These are phyloP conservation scores for Coptotermes formosanus DNA, from an alignment of 1,140 invertebrate genomes.

Conservation along the genomic window DNA sequence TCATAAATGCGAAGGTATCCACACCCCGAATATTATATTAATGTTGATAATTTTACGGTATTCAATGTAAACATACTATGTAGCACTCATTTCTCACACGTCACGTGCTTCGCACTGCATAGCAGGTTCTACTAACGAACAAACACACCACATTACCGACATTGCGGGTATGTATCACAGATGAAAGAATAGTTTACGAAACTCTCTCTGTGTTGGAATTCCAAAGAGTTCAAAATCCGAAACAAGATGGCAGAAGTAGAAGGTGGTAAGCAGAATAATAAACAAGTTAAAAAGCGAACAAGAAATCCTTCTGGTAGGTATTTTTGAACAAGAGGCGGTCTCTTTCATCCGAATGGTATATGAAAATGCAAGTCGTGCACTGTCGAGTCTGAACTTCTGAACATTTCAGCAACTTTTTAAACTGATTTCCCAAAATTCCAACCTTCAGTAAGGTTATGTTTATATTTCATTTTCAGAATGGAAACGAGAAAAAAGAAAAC, in stretches of 20 bases:
- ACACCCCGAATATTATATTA: too few relatives aligned
- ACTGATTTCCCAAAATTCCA: neutral
- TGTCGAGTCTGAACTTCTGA: neutral
- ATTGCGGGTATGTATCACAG: too few relatives aligned
- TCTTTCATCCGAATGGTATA: neutral
- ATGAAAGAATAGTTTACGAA: too few relatives aligned
- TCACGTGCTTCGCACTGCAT: too few relatives aligned
- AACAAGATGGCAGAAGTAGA: constrained; percentile 29
- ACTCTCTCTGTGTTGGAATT: neutral
- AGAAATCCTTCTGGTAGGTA: constrained; percentile 30
- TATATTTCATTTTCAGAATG: constrained; percentile 49
- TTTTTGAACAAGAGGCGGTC: neutral
- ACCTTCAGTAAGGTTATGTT: neutral
- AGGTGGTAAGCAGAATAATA: constrained; percentile 25
- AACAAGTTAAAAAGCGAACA: constrained; percentile 25
- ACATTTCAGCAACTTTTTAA: neutral
- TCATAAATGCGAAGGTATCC: too few relatives aligned
- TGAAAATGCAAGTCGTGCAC: neutral
- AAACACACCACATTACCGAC: too few relatives aligned
- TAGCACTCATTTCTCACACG: too few relatives aligned
- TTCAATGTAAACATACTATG: too few relatives aligned
- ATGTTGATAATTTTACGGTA: too few relatives aligned
- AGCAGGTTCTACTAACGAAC: too few relatives aligned
- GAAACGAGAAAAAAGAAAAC: constrained; percentile 58
- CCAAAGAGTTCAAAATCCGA: neutral